Evolutionary conservation across 2,797 vertebrate genomes (phyloP), one percentile per base, ranked within the genome.

Genomic region (Ciconia nigra): DNA sequence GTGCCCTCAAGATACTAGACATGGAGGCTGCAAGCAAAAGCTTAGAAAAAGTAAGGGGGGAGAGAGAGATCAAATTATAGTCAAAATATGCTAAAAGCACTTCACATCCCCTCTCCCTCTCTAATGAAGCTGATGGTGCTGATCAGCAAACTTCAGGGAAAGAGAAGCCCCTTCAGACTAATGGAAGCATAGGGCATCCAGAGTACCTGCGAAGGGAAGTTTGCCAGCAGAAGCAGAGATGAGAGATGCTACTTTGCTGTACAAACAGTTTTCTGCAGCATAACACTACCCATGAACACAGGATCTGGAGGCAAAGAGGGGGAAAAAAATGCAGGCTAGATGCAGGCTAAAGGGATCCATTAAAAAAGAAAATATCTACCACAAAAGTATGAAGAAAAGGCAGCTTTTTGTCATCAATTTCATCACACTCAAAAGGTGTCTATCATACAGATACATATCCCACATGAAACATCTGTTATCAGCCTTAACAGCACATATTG

Each of bases 391-490:
- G 28, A 67, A 51, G 19, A 62, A 78, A 88, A 83, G 11, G 12
- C 7, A 80, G 25, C 11, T 42, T 72, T 70, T 54, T 83, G 24
- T 49, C 67, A 65, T 46, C 35, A 47, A 5, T 81, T 86, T 73
- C 28, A 33, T 55, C 18, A 14, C 35, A 66, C 19, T 58, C 31
- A 62, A 13, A 39, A 28, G 12, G 8, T 59, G 15, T 21, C n/a
- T 66, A 33, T 51, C 20, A 11, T 25, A 9, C 0, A 0, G 26
- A 62, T 47, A 28, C 2, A 9, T 18, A 69, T 13, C 51, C n/a
- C 13, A 22, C 21, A 25, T 15, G 26, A 87, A 89, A 62, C 3
- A 2, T 25, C n/a, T 14, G 3, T 55, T 77, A 39, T 14, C 51
- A 73, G 51, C 39, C 49, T 52, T 22, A 66, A 52, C 31, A 28